A percentile compares a stretch with the other conserved stretches of the same genome.
Conservation (phyloP, 2,113 vertebrate species). For the Microtus montanus region DNA sequence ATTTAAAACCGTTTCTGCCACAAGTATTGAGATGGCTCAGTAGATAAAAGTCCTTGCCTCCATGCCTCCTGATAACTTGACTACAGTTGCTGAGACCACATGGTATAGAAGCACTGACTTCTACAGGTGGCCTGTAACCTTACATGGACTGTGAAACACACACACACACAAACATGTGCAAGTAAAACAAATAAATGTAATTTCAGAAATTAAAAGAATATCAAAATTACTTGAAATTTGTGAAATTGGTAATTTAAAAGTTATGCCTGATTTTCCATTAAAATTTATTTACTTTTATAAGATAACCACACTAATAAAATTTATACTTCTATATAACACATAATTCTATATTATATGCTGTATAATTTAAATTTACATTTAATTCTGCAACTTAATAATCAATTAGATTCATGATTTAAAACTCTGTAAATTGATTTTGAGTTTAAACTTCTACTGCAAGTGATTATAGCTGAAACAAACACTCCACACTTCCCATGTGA, state of each 20-base stretch:
- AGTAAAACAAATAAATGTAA: neutral
- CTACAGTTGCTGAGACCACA: neutral
- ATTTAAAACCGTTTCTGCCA: neutral
- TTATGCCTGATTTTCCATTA: neutral
- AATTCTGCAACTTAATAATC: neutral
- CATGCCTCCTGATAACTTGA: neutral
- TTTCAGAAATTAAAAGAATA: neutral
- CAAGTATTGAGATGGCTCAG: too few relatives aligned
- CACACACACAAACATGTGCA: neutral
- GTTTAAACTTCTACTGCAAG: neutral
- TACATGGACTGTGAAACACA: too few relatives aligned
- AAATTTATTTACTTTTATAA: neutral
- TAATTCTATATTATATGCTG: neutral
- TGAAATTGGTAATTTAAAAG: conserved; percentile 13
- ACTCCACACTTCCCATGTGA: neutral
- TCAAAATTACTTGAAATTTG: conserved; percentile 4
- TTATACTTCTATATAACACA: neutral
- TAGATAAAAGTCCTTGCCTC: neutral
- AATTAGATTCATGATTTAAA: conserved; percentile 20
- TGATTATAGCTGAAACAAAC: neutral
- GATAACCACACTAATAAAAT: neutral
- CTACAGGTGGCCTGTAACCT: too few relatives aligned
- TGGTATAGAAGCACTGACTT: neutral
- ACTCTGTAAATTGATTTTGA: neutral
- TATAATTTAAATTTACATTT: neutral